Evolutionary conservation across 2,797 vertebrate genomes (phyloP).

Genomic region (Macroramphosus scolopax): DNA sequence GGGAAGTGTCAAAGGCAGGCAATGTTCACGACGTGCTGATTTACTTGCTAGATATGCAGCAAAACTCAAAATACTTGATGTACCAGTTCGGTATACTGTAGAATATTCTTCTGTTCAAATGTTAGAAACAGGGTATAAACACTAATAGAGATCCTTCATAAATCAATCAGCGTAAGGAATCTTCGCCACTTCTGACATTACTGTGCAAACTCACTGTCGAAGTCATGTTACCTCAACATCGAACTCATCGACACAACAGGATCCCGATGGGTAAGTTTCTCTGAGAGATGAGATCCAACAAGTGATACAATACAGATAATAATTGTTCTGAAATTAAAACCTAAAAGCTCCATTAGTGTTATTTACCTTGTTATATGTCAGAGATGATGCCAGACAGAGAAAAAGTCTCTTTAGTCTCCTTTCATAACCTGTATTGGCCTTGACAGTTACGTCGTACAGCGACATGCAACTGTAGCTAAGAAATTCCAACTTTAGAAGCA

Average conservation of each 20-base stretch:
- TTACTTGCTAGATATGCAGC: conserved; percentile 27
- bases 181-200: no score
- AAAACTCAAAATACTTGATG: background rate
- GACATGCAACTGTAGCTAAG: background rate
- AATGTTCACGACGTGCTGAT: conserved; percentile 41
- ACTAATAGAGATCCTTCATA: no score
- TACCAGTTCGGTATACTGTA: background rate
- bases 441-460: conserved; percentile 7
- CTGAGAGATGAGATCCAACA: conserved; percentile 3
- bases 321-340: conserved; percentile 10
- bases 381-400: conserved; percentile 3
- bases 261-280: background rate
- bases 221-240: background rate
- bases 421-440: conserved; percentile 18
- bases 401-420: conserved; percentile 18
- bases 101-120: conserved; percentile 7
- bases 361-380: conserved; percentile 24
- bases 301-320: conserved; percentile 19
- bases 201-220: no score
- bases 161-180: no score
- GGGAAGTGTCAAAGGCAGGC: conserved; percentile 44
- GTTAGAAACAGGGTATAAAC: conserved; percentile 1
- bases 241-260: no score
- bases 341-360: conserved; percentile 14
- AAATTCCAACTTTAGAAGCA: background rate